phyloP scores from a whole-genome alignment of 2,113 vertebrate species.

The Thalassoma bifasciatum region DNA sequence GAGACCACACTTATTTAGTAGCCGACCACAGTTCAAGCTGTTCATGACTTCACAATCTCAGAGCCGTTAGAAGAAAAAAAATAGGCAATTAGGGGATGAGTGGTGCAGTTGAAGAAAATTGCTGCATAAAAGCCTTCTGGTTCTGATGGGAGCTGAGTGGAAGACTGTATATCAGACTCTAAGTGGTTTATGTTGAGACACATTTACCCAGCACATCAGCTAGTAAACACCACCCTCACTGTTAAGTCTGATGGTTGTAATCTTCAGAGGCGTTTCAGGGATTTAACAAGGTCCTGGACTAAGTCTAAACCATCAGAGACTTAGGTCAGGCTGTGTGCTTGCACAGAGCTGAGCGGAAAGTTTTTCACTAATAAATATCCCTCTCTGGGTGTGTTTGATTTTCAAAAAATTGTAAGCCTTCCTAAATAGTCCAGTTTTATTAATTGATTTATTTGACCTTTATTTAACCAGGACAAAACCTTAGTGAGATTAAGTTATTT shows the following conservation, averaged over 20 bases:
- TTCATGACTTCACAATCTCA: background rate
- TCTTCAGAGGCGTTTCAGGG: background rate
- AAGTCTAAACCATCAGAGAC: background rate
- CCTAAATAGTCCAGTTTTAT: too few species aligned
- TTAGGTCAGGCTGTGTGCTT: background rate
- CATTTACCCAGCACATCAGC: background rate
- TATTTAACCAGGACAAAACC: too few species aligned
- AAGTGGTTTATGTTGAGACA: background rate
- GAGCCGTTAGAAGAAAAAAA: background rate
- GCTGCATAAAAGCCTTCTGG: background rate
- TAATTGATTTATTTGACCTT: too few species aligned
- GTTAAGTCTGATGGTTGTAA: background rate
- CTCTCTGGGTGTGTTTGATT: background rate
- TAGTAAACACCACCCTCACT: background rate
- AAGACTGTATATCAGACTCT: background rate
- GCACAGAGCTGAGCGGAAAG: background rate
- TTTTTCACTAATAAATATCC: background rate
- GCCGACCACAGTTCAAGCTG: background rate
- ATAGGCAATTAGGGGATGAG: background rate
- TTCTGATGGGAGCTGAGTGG: background rate
- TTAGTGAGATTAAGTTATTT: too few species aligned
- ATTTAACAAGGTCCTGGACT: background rate
- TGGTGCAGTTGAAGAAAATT: background rate
- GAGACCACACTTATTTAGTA: background rate
- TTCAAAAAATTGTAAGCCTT: too few species aligned